Conservation (phyloP, 2,797 vertebrate species). For the Thamnophis elegans region DNA sequence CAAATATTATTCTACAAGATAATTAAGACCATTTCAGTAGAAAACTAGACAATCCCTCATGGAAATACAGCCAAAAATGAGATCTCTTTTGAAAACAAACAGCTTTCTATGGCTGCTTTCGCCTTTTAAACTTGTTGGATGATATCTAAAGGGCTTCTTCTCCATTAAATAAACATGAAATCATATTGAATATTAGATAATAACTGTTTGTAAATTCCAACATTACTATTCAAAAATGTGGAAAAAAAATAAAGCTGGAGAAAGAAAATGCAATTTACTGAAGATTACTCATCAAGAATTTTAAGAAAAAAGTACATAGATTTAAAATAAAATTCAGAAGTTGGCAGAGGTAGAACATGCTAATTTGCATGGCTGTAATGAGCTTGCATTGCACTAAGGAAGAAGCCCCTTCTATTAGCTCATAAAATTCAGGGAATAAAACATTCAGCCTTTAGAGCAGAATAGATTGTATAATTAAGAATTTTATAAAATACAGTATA, state of each 20-base stretch:
- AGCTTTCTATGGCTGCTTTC: background rate
- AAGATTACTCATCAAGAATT: background rate
- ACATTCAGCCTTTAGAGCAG: conserved; percentile 26
- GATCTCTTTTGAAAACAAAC: background rate
- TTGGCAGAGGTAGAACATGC: background rate
- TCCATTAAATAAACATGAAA: background rate
- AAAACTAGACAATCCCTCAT: background rate
- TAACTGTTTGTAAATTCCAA: background rate
- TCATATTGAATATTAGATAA: background rate
- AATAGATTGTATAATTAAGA: background rate
- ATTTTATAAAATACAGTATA: background rate
- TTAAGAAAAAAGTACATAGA: background rate
- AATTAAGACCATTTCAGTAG: background rate
- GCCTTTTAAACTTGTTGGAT: background rate
- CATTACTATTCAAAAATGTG: background rate
- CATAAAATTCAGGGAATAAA: background rate
- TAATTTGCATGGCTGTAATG: background rate
- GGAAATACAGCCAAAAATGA: background rate
- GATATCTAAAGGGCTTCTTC: background rate
- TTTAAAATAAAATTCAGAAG: background rate
- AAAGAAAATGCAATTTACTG: background rate
- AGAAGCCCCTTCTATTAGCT: background rate
- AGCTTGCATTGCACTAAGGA: background rate
- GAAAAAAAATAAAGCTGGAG: background rate
- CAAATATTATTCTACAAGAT: background rate